phyloP scores from a whole-genome alignment of 2,888 invertebrate genomes.

The Disparrhopalites patrizii region DNA sequence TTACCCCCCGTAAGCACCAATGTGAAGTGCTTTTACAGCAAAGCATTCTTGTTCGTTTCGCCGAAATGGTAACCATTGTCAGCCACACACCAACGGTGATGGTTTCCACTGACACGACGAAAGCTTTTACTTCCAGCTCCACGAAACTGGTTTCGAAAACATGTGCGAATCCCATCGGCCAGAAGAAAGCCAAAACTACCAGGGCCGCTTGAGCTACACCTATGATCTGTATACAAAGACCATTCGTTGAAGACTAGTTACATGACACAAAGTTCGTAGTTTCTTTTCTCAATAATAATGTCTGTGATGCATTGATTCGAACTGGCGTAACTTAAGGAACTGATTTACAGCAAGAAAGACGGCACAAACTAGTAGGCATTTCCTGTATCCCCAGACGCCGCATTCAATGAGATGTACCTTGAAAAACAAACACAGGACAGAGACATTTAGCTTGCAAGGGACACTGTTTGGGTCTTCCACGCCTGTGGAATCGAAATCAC shows the following conservation, averaged over 20 bases:
- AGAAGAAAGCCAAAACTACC: not conserved
- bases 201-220: not conserved
- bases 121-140: not conserved
- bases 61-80: not conserved
- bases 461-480: not conserved
- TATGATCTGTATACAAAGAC: not conserved
- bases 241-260: no score
- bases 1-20: not conserved
- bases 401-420: not conserved
- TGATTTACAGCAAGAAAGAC: not conserved
- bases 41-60: not conserved
- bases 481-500: no score
- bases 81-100: not conserved
- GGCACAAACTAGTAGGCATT: not conserved
- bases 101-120: not conserved
- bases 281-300: not conserved
- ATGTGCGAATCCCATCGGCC: not conserved
- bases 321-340: not conserved
- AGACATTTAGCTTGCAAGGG: not conserved
- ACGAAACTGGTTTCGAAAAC: not conserved
- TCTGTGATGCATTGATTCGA: not conserved
- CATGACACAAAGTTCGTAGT: not conserved
- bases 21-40: not conserved
- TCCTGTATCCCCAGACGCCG: not conserved
- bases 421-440: no score